These are phyloP conservation scores for Argentina silus DNA, from an alignment of 2,797 vertebrate genomes.

Conservation along the genomic window DNA sequence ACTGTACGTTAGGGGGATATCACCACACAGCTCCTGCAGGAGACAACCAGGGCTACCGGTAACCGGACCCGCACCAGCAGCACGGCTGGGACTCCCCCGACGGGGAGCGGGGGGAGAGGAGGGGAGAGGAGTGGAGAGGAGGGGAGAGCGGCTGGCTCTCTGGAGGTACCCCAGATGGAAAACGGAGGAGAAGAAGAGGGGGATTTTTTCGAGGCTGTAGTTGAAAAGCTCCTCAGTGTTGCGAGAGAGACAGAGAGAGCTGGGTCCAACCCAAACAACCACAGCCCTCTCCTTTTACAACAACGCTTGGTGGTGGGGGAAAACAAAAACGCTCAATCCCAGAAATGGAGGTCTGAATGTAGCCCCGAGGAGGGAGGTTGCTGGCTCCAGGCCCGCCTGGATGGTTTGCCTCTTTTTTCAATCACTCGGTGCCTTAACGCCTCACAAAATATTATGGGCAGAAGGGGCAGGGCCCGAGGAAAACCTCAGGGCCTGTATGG, in stretches of 20 bases:
- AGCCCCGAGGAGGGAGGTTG: neutral
- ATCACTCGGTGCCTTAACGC: constrained; percentile 7
- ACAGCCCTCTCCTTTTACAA: neutral
- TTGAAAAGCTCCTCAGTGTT: neutral
- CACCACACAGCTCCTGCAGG: neutral
- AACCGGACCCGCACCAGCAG: no score
- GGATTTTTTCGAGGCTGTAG: neutral
- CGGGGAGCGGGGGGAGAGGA: neutral
- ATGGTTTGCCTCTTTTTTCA: neutral
- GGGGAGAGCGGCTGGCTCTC: neutral
- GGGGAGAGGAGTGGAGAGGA: neutral
- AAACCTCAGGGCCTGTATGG: constrained; percentile 31
- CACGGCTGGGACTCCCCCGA: neutral
- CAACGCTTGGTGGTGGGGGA: no score
- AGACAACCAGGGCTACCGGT: neutral
- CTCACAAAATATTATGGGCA: constrained; percentile 31
- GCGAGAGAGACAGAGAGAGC: neutral
- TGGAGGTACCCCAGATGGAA: neutral
- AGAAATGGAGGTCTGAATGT: neutral
- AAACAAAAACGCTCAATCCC: neutral
- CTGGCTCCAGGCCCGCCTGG: neutral
- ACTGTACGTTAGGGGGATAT: neutral
- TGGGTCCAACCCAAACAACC: constrained; percentile 2
- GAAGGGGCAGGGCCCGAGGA: constrained; percentile 7
- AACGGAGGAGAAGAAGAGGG: neutral